phyloP scores from a whole-genome alignment of 1,140 invertebrate species.

The Diplogasteroides magnus region DNA sequence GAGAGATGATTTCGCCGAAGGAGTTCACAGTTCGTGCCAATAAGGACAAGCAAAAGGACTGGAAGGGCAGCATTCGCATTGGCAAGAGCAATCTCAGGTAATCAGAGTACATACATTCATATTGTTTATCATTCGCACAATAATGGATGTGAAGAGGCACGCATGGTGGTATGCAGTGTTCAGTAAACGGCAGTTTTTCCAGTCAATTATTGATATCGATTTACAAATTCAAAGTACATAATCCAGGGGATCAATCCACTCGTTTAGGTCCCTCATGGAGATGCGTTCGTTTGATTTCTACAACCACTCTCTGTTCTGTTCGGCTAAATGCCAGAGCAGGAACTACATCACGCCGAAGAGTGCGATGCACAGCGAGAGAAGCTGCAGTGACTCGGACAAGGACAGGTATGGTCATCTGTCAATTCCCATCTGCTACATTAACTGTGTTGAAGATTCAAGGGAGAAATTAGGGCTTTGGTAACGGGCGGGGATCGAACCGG shows the following conservation, averaged over 20 bases:
- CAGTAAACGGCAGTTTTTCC: too few relatives aligned
- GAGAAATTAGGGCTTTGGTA: too few relatives aligned
- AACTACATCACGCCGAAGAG: slow-evolving; percentile 34
- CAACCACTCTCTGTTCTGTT: slow-evolving; percentile 54
- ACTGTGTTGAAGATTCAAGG: too few relatives aligned
- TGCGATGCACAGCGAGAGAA: background rate
- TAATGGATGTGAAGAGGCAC: too few relatives aligned
- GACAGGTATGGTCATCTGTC: too few relatives aligned
- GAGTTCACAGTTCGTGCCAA: slow-evolving; percentile 57
- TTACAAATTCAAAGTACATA: slow-evolving; percentile 1
- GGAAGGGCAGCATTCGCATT: slow-evolving; percentile 59
- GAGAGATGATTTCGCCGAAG: slow-evolving; percentile 56
- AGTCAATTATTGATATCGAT: too few relatives aligned
- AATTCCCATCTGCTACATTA: too few relatives aligned
- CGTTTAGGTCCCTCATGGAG: slow-evolving; percentile 56
- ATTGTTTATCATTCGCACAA: too few relatives aligned
- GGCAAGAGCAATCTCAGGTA: slow-evolving; percentile 56
- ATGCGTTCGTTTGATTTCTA: slow-evolving; percentile 56
- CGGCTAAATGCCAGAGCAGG: slow-evolving; percentile 48
- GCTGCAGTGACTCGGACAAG: background rate
- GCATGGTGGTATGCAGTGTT: too few relatives aligned
- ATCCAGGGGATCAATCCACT: background rate
- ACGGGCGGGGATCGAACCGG: too few relatives aligned
- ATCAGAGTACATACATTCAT: background rate
- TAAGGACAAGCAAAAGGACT: slow-evolving; percentile 59